Conservation (phyloP, 1,140 invertebrate genomes). For the Venturia canescens region DNA sequence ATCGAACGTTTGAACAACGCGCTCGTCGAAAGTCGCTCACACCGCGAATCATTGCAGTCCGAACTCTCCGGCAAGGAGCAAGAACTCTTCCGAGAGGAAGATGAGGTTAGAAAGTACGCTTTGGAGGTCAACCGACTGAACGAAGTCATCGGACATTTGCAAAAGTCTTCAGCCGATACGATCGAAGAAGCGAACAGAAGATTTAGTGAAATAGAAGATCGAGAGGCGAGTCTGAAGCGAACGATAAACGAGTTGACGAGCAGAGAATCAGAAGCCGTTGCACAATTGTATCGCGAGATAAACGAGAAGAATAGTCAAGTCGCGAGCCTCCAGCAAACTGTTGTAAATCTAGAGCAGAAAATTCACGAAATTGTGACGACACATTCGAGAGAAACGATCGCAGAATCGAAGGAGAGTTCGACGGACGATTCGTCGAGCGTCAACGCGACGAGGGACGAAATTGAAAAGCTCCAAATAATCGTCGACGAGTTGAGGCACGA, state of each 20-base stretch:
- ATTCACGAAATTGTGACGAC: slow-evolving; percentile 1
- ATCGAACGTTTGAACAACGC: slow-evolving; percentile 46
- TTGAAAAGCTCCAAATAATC: slow-evolving; percentile 39
- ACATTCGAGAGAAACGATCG: neutral
- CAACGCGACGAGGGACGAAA: slow-evolving; percentile 54
- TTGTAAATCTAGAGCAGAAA: slow-evolving; percentile 48
- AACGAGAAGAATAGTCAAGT: slow-evolving; percentile 45
- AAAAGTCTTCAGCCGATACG: slow-evolving; percentile 16
- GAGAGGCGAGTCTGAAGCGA: slow-evolving; percentile 20
- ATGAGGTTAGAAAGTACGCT: slow-evolving; percentile 53
- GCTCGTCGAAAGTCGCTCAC: slow-evolving; percentile 16
- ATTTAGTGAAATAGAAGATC: slow-evolving; percentile 38
- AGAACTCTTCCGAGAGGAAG: slow-evolving; percentile 52
- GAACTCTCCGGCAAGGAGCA: slow-evolving; percentile 49
- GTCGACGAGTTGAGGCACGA: slow-evolving; percentile 63
- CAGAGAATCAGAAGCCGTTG: slow-evolving; percentile 12
- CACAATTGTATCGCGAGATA: slow-evolving; percentile 31
- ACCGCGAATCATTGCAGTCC: slow-evolving; percentile 39
- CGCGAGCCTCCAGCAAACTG: slow-evolving; percentile 45
- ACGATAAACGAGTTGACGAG: slow-evolving; percentile 32
- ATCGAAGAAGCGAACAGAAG: slow-evolving; percentile 23
- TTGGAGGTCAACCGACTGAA: slow-evolving; percentile 56
- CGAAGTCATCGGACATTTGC: neutral
- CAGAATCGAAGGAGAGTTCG: slow-evolving; percentile 3
- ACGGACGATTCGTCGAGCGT: slow-evolving; percentile 58